Base-by-base conservation (phyloP, 2,797 vertebrate genomes). In the Austrolebias charrua region DNA sequence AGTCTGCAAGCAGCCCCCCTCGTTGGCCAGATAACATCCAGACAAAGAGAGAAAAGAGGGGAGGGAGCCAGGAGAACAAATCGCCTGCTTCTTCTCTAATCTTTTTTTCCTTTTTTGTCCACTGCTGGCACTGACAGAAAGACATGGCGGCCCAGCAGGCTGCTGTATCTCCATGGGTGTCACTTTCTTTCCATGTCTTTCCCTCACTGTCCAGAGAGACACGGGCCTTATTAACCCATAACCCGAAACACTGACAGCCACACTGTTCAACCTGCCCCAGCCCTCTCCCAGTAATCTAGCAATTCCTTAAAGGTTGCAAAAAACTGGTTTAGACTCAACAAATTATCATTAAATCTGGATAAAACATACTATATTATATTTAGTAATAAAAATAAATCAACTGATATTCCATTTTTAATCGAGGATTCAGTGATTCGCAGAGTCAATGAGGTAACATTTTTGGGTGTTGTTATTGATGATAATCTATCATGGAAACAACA, bases 141-240 rank as follows among this genome's bases (percentile, higher is more conserved):
- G 86, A 79, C 86, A 84, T 60, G 78, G 74, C 77, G 63, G 86
- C 83, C 55, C 86, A 89, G 86, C 84, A 76, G 88, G 90, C 75
- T 75, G 81, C 86, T 87, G 85, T 80, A 82, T 75, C 88, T 88
- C 86, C 81, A 80, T 75, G 86, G 89, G 86, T 86, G 85, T 89
- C 86, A 83, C 83, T 88, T 88, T 80, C 86, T 86, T 84, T 89
- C 84, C 85, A 83, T 86, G 86, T 88, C 88, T 86, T 88, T 88
- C 86, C 80, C 71, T 59, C 40, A 67, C 70, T 66, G 79, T 84
- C 86, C 85, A 82, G 64, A 79, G 73, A 86, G 83, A 85, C 85
- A 69, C 1, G 44, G 44, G 63, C 53, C 60, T 5, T 67, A 89
- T 90, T 89, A 90, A 91, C 87, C 87, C 78, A 66, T 79, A 76